Conservation (phyloP, 2,797 vertebrate species). For the Liparis tanakae region DNA sequence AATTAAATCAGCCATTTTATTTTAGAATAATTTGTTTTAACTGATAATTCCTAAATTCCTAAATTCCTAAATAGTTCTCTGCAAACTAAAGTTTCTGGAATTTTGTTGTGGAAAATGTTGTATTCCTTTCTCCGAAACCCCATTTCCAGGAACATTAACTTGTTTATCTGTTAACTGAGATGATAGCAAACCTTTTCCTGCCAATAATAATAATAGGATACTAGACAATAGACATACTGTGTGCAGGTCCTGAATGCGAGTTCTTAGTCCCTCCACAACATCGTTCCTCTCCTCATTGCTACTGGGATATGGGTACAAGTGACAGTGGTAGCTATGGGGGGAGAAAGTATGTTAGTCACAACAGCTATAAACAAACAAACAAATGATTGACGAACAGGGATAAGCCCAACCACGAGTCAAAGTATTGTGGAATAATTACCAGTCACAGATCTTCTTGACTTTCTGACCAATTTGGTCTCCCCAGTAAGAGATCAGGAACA, state of each 20-base stretch:
- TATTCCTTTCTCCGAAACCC: neutral
- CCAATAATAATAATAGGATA: constrained; percentile 21
- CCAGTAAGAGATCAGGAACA: constrained; percentile 97
- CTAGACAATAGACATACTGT: constrained; percentile 82
- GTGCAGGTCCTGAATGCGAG: constrained; percentile 94
- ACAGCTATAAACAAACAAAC: no score
- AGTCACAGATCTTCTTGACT: constrained; percentile 98
- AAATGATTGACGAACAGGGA: neutral
- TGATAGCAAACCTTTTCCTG: neutral
- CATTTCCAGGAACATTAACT: neutral
- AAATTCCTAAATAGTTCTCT: no score
- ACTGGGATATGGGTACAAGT: constrained; percentile 94
- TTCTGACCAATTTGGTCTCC: constrained; percentile 99
- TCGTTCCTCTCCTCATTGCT: constrained; percentile 89
- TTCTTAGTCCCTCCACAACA: constrained; percentile 89
- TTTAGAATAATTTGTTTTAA: neutral
- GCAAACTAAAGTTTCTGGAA: neutral
- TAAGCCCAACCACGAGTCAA: neutral
- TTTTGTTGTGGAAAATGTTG: neutral
- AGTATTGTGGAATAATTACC: constrained; percentile 82
- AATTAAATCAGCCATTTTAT: constrained; percentile 32
- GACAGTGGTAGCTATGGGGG: constrained; percentile 91
- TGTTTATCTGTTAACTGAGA: constrained; percentile 31
- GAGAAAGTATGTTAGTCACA: constrained; percentile 7
- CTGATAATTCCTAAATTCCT: no score